phyloP scores from a whole-genome alignment of 2,888 invertebrate species.

The Torymus aiolomorphi region DNA sequence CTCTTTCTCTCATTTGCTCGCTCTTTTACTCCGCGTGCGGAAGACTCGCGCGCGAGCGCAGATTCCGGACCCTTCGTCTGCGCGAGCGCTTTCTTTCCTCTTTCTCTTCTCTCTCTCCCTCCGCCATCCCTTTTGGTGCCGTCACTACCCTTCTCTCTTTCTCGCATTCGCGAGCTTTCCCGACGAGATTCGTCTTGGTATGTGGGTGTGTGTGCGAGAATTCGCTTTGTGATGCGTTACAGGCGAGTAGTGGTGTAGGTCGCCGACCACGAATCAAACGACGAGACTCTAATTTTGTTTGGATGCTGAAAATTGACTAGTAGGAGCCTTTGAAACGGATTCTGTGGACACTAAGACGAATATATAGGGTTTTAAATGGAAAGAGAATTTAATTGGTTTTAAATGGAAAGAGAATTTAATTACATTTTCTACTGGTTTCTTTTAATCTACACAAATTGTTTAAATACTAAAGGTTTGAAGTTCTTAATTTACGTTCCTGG shows the following conservation, averaged over 20 bases:
- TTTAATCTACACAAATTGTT: neutral
- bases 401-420: neutral
- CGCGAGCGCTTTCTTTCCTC: conserved; percentile 21
- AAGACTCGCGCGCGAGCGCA: conserved; percentile 33
- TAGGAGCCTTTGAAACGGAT: conserved; percentile 16
- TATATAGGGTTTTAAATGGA: neutral
- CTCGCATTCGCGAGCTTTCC: conserved; percentile 9
- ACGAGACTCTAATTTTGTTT: conserved; percentile 50
- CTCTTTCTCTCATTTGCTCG: too few relatives aligned
- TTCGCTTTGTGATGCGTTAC: conserved; percentile 40
- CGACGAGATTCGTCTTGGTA: neutral
- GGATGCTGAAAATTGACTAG: conserved; percentile 33
- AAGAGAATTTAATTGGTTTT: conserved; percentile 14
- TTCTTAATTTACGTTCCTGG: too few relatives aligned
- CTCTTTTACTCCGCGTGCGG: neutral
- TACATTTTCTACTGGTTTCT: conserved; percentile 22
- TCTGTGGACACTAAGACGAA: neutral
- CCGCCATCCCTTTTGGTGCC: conserved; percentile 35
- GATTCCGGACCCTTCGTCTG: conserved; percentile 58
- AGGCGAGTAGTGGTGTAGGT: neutral
- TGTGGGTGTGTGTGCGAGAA: too few relatives aligned
- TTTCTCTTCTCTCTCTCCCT: neutral
- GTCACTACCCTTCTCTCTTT: conserved; percentile 15
- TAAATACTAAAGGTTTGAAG: too few relatives aligned
- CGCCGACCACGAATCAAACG: conserved; percentile 13